Conservation (phyloP, 2,113 vertebrate genomes). For the Dasyornis broadbenti region DNA sequence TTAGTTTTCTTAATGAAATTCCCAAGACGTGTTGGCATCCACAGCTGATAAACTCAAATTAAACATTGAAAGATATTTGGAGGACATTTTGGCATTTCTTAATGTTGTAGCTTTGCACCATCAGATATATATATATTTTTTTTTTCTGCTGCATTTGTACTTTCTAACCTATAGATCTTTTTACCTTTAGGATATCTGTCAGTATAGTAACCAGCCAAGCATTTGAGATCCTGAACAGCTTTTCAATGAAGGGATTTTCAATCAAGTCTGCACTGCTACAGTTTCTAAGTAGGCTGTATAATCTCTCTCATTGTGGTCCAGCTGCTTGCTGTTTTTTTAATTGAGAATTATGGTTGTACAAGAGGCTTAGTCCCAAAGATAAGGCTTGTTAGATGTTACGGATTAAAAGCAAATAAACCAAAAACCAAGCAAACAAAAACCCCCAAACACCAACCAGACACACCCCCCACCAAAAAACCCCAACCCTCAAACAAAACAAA, state of each 20-base stretch:
- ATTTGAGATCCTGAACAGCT: neutral
- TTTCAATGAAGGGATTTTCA: neutral
- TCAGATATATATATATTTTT: neutral
- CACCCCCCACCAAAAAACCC: rapidly evolving
- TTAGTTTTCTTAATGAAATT: neutral
- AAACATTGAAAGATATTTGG: neutral
- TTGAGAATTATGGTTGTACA: neutral
- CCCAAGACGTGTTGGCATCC: neutral
- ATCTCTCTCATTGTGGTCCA: neutral
- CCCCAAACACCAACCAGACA: rapidly evolving
- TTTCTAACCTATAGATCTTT: neutral
- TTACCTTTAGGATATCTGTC: neutral
- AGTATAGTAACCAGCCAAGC: neutral
- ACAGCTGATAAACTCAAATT: neutral
- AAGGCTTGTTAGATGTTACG: neutral
- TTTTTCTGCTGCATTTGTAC: neutral
- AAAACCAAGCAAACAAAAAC: too few species aligned
- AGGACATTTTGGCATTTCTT: neutral
- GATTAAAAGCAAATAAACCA: neutral
- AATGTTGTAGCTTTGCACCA: neutral
- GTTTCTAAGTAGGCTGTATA: neutral
- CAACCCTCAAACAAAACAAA: neutral
- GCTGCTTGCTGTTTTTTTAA: neutral
- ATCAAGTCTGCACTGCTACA: neutral
- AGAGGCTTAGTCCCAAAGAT: neutral